Conservation (phyloP, 1,140 invertebrate genomes). For the Berghia stephanieae region DNA sequence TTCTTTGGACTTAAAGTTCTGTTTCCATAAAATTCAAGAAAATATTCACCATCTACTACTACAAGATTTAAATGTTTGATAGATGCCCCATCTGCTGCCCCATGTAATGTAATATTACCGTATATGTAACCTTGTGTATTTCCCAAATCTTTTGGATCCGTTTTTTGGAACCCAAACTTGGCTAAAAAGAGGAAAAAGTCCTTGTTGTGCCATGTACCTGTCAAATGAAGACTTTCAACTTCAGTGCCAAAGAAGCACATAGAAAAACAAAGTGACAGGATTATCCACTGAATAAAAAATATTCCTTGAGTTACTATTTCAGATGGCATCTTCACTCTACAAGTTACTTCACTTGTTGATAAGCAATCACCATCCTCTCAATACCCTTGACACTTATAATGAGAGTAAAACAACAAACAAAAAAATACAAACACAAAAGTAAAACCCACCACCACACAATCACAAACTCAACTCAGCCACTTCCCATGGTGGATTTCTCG, state of each 20-base stretch:
- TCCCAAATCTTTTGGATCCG: conserved; percentile 81
- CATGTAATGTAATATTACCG: conserved; percentile 84
- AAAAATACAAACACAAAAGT: no score
- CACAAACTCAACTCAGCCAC: no score
- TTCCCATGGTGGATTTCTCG: no score
- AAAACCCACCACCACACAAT: no score
- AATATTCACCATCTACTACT: conserved; percentile 85
- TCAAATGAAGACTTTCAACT: conserved; percentile 49
- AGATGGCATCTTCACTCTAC: no score
- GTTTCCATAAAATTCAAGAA: conserved; percentile 89
- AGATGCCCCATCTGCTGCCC: conserved; percentile 54
- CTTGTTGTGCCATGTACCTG: conserved; percentile 68
- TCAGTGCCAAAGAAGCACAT: neutral
- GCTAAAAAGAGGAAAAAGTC: conserved; percentile 91
- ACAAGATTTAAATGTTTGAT: conserved; percentile 80
- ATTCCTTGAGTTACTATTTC: no score
- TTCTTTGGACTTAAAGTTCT: conserved; percentile 70
- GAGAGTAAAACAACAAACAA: no score
- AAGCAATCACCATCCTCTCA: no score
- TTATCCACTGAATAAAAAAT: no score
- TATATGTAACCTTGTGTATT: conserved; percentile 93
- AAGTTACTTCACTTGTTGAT: no score
- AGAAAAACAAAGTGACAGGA: no score
- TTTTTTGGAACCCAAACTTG: conserved; percentile 97
- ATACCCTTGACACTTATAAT: no score